These are phyloP conservation scores for Atherinosoma microstoma DNA, from an alignment of 2,797 vertebrate genomes.

Conservation along the genomic window DNA sequence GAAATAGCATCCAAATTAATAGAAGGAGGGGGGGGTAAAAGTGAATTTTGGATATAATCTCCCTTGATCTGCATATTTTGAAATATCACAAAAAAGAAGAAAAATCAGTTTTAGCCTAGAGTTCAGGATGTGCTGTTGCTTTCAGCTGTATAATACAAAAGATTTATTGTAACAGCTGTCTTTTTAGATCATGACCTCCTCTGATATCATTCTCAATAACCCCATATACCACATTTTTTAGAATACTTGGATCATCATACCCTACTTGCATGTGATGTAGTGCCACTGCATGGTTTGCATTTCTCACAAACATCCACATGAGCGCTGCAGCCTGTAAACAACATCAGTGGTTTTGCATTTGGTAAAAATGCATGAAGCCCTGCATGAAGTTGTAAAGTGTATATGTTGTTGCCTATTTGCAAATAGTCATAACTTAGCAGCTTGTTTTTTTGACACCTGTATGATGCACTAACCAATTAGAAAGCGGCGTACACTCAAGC, in stretches of 20 bases:
- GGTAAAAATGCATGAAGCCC: neutral
- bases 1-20: neutral
- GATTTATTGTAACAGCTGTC: neutral
- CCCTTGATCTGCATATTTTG: neutral
- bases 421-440: neutral
- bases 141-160: neutral
- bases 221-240: neutral
- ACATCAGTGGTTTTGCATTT: neutral
- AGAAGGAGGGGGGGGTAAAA: neutral
- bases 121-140: too few relatives aligned
- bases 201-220: neutral
- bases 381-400: neutral
- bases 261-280: neutral
- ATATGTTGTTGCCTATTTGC: neutral
- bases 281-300: neutral
- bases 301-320: neutral
- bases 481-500: slow-evolving; percentile 55
- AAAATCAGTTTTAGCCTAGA: neutral
- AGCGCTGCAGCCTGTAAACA: neutral
- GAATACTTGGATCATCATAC: neutral
- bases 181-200: neutral
- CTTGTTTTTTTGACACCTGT: slow-evolving; percentile 50
- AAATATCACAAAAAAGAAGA: neutral
- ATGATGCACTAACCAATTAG: slow-evolving; percentile 69
- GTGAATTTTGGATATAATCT: too few relatives aligned